phyloP scores from a whole-genome alignment of 2,113 vertebrate species.

The Misgurnus anguillicaudatus region DNA sequence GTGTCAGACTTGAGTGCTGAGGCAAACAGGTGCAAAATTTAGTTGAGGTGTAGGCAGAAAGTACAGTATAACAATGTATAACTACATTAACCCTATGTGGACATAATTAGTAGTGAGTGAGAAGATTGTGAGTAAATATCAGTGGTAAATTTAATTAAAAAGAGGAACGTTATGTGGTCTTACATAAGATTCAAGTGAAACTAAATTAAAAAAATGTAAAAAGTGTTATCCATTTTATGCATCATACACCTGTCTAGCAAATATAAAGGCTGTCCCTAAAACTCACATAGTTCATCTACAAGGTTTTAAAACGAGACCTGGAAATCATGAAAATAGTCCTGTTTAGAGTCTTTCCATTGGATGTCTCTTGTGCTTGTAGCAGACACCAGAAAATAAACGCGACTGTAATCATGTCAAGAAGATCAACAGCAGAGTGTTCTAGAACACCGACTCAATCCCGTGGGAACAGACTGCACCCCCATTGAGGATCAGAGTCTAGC shows the following conservation, averaged over 20 bases:
- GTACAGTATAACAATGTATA: conserved; percentile 13
- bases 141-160: not conserved
- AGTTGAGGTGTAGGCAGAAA: conserved; percentile 19
- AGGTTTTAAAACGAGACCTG: conserved; percentile 61
- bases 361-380: conserved; percentile 54
- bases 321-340: conserved; percentile 68
- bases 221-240: not conserved
- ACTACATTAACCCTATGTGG: not conserved
- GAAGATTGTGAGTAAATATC: not conserved
- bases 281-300: conserved; percentile 61
- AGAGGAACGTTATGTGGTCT: not conserved
- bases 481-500: conserved; percentile 29
- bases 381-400: conserved; percentile 55
- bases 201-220: not conserved
- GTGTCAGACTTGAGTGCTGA: conserved; percentile 1
- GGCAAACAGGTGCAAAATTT: conserved; percentile 28
- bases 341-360: conserved; percentile 54
- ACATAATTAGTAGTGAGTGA: not conserved
- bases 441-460: conserved; percentile 43
- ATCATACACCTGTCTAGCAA: not conserved
- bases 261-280: conserved; percentile 39
- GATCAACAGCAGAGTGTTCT: conserved; percentile 7
- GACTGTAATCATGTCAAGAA: conserved; percentile 46
- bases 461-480: conserved; percentile 43
- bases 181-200: not conserved